phyloP scores from a whole-genome alignment of 2,113 vertebrate species.

The Chrysemys picta region DNA sequence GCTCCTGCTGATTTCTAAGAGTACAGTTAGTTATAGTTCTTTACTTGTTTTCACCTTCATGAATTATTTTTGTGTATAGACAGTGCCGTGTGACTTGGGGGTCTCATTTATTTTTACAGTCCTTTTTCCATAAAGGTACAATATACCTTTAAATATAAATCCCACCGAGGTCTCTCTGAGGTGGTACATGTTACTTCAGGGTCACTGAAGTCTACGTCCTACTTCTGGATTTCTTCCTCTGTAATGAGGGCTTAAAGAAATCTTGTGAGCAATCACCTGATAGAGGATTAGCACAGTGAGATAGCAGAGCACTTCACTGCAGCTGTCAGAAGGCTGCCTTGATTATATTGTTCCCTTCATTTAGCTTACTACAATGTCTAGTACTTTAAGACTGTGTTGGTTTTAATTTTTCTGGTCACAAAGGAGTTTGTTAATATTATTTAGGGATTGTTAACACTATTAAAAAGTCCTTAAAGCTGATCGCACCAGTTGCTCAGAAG shows the following conservation, averaged over 20 bases:
- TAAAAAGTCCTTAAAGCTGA: background rate
- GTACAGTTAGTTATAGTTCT: background rate
- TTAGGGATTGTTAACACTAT: background rate
- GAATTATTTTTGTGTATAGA: background rate
- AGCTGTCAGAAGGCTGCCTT: background rate
- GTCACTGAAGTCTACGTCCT: conserved; percentile 64
- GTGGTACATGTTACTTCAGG: conserved; percentile 42
- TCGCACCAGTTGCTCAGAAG: background rate
- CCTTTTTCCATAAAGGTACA: background rate
- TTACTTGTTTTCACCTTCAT: background rate
- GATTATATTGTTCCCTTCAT: background rate
- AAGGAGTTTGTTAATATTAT: background rate
- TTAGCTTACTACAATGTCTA: background rate
- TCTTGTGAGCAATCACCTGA: conserved; percentile 88
- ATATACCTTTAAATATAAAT: background rate
- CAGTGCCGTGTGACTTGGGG: background rate
- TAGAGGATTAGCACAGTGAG: conserved; percentile 78
- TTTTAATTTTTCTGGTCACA: background rate
- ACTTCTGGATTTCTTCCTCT: conserved; percentile 45
- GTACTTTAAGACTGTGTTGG: background rate
- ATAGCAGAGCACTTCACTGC: conserved; percentile 47
- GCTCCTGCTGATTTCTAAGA: background rate
- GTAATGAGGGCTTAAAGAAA: conserved; percentile 63
- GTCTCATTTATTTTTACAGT: background rate
- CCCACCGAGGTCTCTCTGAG: background rate